phyloP scores from a whole-genome alignment of 2,888 invertebrate species.

The Agrenia bidenticulata region DNA sequence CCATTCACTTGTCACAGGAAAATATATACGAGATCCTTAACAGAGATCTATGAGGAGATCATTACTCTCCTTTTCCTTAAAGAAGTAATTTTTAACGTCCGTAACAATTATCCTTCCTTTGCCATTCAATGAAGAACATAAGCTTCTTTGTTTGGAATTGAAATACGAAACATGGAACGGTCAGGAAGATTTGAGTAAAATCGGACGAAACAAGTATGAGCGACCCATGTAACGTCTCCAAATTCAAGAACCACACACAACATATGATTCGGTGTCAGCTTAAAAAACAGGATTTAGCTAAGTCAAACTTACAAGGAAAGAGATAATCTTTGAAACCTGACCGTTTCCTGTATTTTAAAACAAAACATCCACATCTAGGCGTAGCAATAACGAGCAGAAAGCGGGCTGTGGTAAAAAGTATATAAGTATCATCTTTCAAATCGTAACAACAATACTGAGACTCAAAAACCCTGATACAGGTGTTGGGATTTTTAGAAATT shows the following conservation, averaged over 20 bases:
- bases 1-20: slow-evolving; percentile 9
- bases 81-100: slow-evolving; percentile 3
- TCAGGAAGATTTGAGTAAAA: too few species aligned
- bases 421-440: too few species aligned
- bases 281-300: slow-evolving; percentile 28
- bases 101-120: slow-evolving; percentile 9
- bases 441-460: too few species aligned
- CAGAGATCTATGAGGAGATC: not conserved
- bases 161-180: too few species aligned
- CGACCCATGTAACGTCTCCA: not conserved
- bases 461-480: too few species aligned
- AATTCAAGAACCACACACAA: too few species aligned
- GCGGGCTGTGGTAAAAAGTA: too few species aligned
- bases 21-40: not conserved
- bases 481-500: too few species aligned
- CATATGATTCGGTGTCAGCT: slow-evolving; percentile 17
- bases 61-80: slow-evolving; percentile 2
- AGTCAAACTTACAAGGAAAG: slow-evolving; percentile 32
- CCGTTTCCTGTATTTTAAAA: slow-evolving; percentile 26
- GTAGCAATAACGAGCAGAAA: too few species aligned
- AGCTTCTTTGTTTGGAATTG: slow-evolving; percentile 1
- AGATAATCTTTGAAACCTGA: slow-evolving; percentile 35
- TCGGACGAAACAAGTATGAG: too few species aligned
- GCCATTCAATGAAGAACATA: not conserved
- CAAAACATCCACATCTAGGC: too few species aligned